These are phyloP conservation scores for Cephalopterus ornatus DNA, from an alignment of 2,113 vertebrate species.

Conservation along the genomic window DNA sequence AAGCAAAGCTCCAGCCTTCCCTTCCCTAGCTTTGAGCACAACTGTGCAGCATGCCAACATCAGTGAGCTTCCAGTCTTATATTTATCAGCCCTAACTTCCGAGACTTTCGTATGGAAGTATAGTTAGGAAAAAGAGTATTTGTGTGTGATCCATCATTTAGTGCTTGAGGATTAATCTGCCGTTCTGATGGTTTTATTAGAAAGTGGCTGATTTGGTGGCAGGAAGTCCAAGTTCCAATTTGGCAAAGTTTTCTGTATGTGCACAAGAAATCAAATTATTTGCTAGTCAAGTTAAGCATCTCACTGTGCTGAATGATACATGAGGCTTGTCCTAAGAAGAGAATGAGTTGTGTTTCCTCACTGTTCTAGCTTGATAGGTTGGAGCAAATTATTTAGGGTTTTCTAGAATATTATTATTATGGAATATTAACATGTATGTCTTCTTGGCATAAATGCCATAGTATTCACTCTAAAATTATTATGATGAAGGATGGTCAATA, in stretches of 20 bases:
- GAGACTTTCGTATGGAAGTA: neutral
- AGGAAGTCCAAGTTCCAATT: neutral
- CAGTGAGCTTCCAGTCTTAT: neutral
- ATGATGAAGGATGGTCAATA: neutral
- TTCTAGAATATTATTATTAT: neutral
- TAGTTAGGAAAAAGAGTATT: neutral
- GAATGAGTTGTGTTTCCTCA: neutral
- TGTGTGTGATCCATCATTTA: neutral
- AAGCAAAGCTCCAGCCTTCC: neutral
- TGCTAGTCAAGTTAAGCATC: neutral
- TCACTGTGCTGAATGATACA: neutral
- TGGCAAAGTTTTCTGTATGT: neutral
- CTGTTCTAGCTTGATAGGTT: neutral
- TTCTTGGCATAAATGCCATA: neutral
- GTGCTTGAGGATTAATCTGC: neutral
- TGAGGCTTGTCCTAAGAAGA: neutral
- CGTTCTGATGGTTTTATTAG: neutral
- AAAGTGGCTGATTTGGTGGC: neutral
- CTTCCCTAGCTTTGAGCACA: neutral
- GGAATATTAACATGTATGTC: neutral
- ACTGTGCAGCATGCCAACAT: neutral
- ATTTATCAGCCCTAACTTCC: neutral
- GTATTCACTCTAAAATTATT: neutral
- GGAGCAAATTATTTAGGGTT: neutral
- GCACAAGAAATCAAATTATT: neutral